Base-by-base conservation (phyloP, 2,888 invertebrate species). In the Limnephilus auricula region DNA sequence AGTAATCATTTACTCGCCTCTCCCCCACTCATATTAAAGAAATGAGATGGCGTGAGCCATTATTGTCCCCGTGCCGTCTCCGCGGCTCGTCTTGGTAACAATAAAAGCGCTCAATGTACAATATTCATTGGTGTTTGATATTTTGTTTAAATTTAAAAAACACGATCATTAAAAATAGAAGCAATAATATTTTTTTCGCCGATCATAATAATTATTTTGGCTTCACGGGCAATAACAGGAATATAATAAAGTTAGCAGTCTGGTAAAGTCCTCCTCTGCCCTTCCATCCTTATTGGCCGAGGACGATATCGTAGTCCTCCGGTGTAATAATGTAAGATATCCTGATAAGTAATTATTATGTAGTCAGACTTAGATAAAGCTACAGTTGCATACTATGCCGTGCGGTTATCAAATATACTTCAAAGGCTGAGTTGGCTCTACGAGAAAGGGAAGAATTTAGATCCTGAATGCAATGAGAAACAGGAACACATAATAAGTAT, bases 301-400 rank as follows among this genome's bases (percentile, higher is more conserved):
- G 85, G 85, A 85, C 45, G 85, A 85, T 85, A 85, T 30, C n/a
- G 30, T 9, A 2, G 34, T 45, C 45, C 34, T 37, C n/a, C 85
- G 12, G 37, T 6, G 85, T 40, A 85, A 40, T 85, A 85, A 85
- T 40, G 40, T 30, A 85, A 85, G 85, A 45, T 85, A 85, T 85
- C 30, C 85, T 40, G 85, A 85, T 40, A 91, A 92, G 92, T 91
- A 92, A 92, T 92, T 92, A 92, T 91, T 90, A 92, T 92, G 89
- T 90, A 92, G 83, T 90, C 83, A 25, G 90, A 90, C 37, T 84
- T 65, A 25, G 91, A 92, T 92, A 92, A 91, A 92, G 90, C 92
- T 92, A 87, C 90, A 80, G 90, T 86, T 91, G 86, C 82, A 87
- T 34, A 65, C 89, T 80, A 83, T 79, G 87, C 90, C 80, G 91